A percentile compares a stretch with the other conserved stretches of the same genome.
phyloP scores from a whole-genome alignment of 2,113 vertebrate species.

The Colaptes auratus region DNA sequence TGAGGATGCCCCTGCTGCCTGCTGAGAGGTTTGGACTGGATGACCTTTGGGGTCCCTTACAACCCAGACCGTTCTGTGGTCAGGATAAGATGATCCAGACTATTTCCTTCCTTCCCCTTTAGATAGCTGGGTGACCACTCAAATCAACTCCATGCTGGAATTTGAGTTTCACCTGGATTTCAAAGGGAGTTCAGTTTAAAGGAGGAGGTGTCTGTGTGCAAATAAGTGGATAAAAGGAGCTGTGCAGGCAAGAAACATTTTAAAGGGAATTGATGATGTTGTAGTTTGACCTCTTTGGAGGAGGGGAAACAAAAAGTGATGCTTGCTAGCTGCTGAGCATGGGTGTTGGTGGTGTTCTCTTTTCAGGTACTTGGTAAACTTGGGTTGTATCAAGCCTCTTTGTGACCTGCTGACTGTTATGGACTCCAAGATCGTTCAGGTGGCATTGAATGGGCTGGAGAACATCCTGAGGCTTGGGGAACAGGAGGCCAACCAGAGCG shows the following conservation, averaged over 20 bases:
- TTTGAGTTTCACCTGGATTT: neutral
- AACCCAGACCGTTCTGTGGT: too few species aligned
- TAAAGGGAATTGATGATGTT: rapidly evolving
- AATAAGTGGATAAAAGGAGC: neutral
- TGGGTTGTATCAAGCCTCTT: constrained; percentile 95
- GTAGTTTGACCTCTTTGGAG: neutral
- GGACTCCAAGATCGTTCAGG: constrained; percentile 98
- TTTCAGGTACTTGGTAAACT: constrained; percentile 90
- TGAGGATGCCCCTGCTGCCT: too few species aligned
- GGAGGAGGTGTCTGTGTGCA: rapidly evolving
- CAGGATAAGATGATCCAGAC: neutral
- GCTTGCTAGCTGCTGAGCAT: neutral
- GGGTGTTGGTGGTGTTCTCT: neutral
- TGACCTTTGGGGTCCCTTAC: too few species aligned
- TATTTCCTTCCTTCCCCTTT: rapidly evolving
- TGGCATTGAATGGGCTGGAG: constrained; percentile 93
- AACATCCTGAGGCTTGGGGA: constrained; percentile 96
- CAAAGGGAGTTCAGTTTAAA: neutral
- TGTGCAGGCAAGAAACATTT: neutral
- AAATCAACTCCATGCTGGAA: neutral
- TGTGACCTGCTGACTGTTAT: constrained; percentile 97
- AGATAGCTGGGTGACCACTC: neutral
- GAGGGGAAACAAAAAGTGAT: neutral
- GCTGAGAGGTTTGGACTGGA: too few species aligned
- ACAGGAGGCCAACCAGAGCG: constrained; percentile 92